Base-by-base conservation (phyloP, 2,888 invertebrate species). In the Limnephilus lunatus region DNA sequence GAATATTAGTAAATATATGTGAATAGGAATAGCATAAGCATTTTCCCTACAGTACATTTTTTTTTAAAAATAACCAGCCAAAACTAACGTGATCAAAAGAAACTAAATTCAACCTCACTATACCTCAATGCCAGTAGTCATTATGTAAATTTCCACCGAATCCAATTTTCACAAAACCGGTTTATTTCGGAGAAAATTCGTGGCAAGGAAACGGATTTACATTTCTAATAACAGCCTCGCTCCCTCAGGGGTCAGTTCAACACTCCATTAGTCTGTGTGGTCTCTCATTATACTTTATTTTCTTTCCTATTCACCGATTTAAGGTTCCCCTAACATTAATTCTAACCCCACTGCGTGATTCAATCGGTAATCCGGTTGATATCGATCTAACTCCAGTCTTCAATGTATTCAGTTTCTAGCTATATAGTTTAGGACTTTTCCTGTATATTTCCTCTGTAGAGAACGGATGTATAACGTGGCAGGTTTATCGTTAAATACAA, bases 201-300 rank as follows among this genome's bases (percentile, higher is more conserved):
- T 80, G 80, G 25, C 39, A 53, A 82, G 83, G 91, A 91, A 91
- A 80, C 81, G 88, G 81, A 92, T 93, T 93, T 90, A 93, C 92
- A 92, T 93, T 88, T 91, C 80, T 92, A 92, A 93, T 93, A 93
- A 92, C 88, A 82, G 91, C 25, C 32, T 81, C 15, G 48, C 39
- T 32, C 31, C 81, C 80, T 91, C 80, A 81, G 31, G 31, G 82
- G n/a, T 30, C 87, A 48, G 30, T 87, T 53, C 32, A 80, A 35
- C 80, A 80, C 30, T 80, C 32, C n/a, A 31, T 35, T 82, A 32
- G 30, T 82, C 32, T 31, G 3, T 82, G 31, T 31, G 82, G 32
- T 32, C 82, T 85, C 39, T 85, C 32, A 35, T 85, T 85, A 85
- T 39, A 85, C 32, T 15, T 31, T 82, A 15, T 82, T 82, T 32